Evolutionary conservation across 2,888 invertebrate species (phyloP).

Genomic region (Zonitis immaculata): DNA sequence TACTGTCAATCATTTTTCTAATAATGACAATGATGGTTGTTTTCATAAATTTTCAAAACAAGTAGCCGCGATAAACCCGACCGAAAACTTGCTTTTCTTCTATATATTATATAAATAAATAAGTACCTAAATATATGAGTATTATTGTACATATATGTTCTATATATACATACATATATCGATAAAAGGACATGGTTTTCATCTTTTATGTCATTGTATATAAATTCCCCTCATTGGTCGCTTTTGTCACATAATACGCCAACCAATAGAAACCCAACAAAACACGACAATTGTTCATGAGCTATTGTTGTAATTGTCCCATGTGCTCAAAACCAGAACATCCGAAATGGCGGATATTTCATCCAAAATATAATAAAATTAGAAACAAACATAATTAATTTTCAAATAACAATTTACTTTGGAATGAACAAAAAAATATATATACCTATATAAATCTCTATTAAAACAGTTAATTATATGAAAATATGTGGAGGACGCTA

Average conservation of each 20-base stretch:
- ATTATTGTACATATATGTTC: no score
- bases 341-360: slow-evolving; percentile 5
- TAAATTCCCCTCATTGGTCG: slow-evolving; percentile 37
- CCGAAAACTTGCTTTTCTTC: background rate
- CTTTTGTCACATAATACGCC: slow-evolving; percentile 40
- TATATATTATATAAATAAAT: no score
- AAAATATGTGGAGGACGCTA: slow-evolving; percentile 18
- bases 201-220: slow-evolving; percentile 24
- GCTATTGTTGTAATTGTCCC: slow-evolving; percentile 42
- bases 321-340: slow-evolving; percentile 26
- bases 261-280: slow-evolving; percentile 35
- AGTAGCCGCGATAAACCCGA: background rate
- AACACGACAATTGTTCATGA: slow-evolving; percentile 38
- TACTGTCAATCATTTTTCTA: slow-evolving; percentile 42
- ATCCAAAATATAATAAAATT: no score
- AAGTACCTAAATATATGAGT: no score
- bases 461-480: slow-evolving; percentile 20
- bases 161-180: background rate
- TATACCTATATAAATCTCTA: slow-evolving; percentile 20
- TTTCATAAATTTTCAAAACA: slow-evolving; percentile 5
- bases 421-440: no score
- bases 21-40: slow-evolving; percentile 16
- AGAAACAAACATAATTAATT: no score
- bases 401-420: slow-evolving; percentile 2
- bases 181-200: slow-evolving; percentile 22